Base-by-base conservation (phyloP, 2,888 invertebrate genomes). In the Heteropelma amictum region DNA sequence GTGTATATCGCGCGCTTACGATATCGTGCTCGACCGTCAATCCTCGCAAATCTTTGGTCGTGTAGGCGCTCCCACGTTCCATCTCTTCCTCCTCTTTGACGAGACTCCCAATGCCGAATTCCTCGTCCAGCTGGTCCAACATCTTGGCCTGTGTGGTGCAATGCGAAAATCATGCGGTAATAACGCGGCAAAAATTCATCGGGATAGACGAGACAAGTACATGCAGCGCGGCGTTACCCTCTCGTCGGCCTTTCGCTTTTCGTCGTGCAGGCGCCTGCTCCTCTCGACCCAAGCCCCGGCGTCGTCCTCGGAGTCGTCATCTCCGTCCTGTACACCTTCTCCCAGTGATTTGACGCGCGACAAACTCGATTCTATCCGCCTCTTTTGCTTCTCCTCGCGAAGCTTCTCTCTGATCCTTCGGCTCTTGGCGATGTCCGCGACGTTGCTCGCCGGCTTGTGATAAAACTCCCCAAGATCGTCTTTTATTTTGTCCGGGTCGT, bases 61-160 rank as follows among this genome's bases (percentile, higher is more conserved):
- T 90, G 89, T 98, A 98, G 3, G 93, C 92, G 54, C 90, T 88
- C 45, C 88, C 90, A 23, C 92, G 91, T 56, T 92, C 92, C 73
- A 90, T 90, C 56, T 90, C 90, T 78, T 92, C 92, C 83, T 96
- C 96, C 80, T 95, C 93, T 78, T 95, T 95, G n/a, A 98, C 92
- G 53, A 98, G 90, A 82, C 94, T 95, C 10, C 93, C 93, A 74
- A 98, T 94, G 28, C 98, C 98, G 91, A 98, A 98, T 88, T 96
- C 97, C 80, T 93, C 95, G 90, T 99, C 99, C 92, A 99, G 92
- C 90, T 98, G 97, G 89, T 98, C 97, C 85, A 99, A 89, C 91
- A 96, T 92, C 88, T 97, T 97, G 19, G 97, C 98, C 96, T 96
- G 86, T 5, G 83, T 30, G 14, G 21, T 14, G 49, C 49, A 58